These are phyloP conservation scores for Theretra japonica DNA, from an alignment of 2,888 invertebrate genomes.

Conservation along the genomic window DNA sequence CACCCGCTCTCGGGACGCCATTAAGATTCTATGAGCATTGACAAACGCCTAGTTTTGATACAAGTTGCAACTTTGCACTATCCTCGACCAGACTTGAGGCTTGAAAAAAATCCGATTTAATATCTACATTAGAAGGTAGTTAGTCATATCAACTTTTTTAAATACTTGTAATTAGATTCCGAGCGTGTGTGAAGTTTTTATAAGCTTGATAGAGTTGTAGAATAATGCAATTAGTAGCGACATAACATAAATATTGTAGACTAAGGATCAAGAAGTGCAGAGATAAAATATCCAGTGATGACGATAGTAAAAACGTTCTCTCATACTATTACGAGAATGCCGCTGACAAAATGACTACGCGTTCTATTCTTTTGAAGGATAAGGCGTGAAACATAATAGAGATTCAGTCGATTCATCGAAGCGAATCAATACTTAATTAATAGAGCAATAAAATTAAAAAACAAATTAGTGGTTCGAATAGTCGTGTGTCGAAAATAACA, in stretches of 20 bases:
- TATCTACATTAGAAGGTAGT: no score
- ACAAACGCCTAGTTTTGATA: slow-evolving; percentile 51
- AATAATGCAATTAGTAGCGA: no score
- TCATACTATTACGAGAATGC: no score
- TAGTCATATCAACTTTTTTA: no score
- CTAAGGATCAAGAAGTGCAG: no score
- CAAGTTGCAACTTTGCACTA: slow-evolving; percentile 5
- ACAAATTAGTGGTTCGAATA: neutral
- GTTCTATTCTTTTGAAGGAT: neutral
- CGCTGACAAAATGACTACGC: no score
- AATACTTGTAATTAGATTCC: no score
- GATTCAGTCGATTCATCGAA: neutral
- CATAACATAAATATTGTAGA: no score
- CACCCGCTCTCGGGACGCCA: slow-evolving; percentile 47
- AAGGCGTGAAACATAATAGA: neutral
- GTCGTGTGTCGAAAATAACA: neutral
- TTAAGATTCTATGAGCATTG: slow-evolving; percentile 62
- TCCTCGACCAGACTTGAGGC: neutral
- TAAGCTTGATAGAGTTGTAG: no score
- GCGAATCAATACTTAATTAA: neutral
- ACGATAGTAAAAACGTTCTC: no score
- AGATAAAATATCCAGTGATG: no score
- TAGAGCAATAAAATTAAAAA: neutral
- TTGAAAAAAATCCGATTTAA: neutral
- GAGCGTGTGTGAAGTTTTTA: no score